Evolutionary conservation across 2,797 vertebrate genomes (phyloP).

Genomic region (Sebastiscus albofasciatus): DNA sequence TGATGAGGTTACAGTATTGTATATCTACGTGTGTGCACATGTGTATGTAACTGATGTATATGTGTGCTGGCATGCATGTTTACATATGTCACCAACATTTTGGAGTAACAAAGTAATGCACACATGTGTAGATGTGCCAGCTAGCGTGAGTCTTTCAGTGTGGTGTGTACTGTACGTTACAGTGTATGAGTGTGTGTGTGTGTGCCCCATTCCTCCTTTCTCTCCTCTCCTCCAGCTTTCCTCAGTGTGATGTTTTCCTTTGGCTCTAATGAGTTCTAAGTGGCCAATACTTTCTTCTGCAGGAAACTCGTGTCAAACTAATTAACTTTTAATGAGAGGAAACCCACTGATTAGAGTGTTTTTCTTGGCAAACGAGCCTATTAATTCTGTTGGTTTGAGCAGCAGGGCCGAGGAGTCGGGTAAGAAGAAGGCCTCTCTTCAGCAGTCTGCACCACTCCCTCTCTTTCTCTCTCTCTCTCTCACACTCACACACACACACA

Average conservation of each 20-base stretch:
- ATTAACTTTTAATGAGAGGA: constrained; percentile 93
- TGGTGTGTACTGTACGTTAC: constrained; percentile 30
- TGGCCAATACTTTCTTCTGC: constrained; percentile 86
- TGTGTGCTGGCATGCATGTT: constrained; percentile 56
- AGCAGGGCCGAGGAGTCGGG: constrained; percentile 70
- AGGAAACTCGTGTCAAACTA: constrained; percentile 89
- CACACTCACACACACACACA: constrained; percentile 2
- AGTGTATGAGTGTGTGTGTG: constrained; percentile 10
- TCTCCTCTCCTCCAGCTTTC: constrained; percentile 72
- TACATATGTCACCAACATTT: constrained; percentile 55
- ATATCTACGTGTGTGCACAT: neutral
- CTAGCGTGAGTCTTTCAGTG: constrained; percentile 35
- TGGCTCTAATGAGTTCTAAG: constrained; percentile 87
- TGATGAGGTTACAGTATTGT: constrained; percentile 10
- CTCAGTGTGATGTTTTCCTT: constrained; percentile 83
- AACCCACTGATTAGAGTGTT: constrained; percentile 92
- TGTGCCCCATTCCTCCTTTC: constrained; percentile 48
- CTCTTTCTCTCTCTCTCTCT: constrained; percentile 7
- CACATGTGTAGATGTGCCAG: constrained; percentile 41
- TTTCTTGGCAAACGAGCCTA: constrained; percentile 88
- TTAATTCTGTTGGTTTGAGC: constrained; percentile 87
- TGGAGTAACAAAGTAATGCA: constrained; percentile 47
- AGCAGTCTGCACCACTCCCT: constrained; percentile 57
- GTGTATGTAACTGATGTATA: constrained; percentile 35
- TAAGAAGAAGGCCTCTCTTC: constrained; percentile 71